phyloP scores from a whole-genome alignment of 2,888 invertebrate species.

The Calameuta idolon region DNA sequence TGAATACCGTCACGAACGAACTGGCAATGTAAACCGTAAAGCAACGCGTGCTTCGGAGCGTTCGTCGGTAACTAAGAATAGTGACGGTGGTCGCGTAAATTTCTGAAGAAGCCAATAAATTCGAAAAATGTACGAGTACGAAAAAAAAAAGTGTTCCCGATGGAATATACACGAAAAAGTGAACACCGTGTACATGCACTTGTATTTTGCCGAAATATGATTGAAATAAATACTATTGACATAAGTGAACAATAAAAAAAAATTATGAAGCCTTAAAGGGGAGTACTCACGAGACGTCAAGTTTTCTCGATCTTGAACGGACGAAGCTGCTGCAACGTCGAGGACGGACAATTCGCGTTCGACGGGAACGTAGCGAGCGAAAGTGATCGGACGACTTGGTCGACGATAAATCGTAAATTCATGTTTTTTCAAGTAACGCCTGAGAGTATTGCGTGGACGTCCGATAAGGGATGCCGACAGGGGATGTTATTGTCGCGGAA shows the following conservation, averaged over 20 bases:
- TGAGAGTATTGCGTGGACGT: background rate
- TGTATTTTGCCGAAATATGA: background rate
- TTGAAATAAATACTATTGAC: too few species aligned
- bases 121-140: too few species aligned
- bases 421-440: background rate
- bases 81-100: background rate
- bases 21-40: background rate
- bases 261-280: background rate
- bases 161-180: background rate
- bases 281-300: background rate
- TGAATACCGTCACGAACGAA: background rate
- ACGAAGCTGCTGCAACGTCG: background rate
- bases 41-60: background rate
- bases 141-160: too few species aligned
- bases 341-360: too few species aligned
- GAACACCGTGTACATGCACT: background rate
- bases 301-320: background rate
- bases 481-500: background rate
- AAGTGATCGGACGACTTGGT: background rate
- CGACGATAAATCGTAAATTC: conserved; percentile 1
- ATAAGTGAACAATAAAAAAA: background rate
- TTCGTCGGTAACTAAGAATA: background rate
- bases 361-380: background rate
- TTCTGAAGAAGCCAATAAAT: background rate
- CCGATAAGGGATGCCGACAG: background rate